Conservation (phyloP, 2,797 vertebrate species). For the Pantherophis vulpinus region DNA sequence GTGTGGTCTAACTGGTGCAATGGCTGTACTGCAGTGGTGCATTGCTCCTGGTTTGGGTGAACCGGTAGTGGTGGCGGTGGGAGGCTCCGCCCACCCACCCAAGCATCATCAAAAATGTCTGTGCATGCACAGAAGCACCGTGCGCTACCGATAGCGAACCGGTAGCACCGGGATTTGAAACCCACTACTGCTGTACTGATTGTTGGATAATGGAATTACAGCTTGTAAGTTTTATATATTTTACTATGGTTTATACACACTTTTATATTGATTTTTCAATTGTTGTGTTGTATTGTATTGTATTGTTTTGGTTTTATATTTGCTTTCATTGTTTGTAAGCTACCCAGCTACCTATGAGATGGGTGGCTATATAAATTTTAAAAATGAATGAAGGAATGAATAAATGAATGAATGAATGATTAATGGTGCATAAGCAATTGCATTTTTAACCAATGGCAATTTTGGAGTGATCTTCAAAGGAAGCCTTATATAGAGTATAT, state of each 20-base stretch:
- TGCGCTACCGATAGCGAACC: too few species aligned
- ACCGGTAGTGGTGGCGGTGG: too few species aligned
- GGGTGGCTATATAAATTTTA: not conserved
- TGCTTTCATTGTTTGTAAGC: not conserved
- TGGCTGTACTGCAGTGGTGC: too few species aligned
- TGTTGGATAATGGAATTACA: too few species aligned
- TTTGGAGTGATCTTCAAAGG: not conserved
- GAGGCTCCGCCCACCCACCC: too few species aligned
- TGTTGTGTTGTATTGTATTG: not conserved
- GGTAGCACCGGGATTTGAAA: too few species aligned
- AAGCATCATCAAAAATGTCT: too few species aligned
- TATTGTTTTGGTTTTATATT: not conserved
- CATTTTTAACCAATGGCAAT: not conserved
- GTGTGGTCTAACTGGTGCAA: too few species aligned
- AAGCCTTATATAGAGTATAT: not conserved
- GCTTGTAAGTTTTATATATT: too few species aligned
- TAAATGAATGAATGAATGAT: not conserved
- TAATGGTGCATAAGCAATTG: not conserved
- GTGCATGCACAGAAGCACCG: too few species aligned
- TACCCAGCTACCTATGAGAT: not conserved
- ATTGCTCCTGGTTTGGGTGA: too few species aligned
- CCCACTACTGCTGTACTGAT: too few species aligned
- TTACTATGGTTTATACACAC: not conserved
- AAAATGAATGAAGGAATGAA: not conserved
- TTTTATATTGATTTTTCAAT: not conserved